These are phyloP conservation scores for Neotoxoptera formosana DNA, from an alignment of 1,140 invertebrate genomes.

Conservation along the genomic window DNA sequence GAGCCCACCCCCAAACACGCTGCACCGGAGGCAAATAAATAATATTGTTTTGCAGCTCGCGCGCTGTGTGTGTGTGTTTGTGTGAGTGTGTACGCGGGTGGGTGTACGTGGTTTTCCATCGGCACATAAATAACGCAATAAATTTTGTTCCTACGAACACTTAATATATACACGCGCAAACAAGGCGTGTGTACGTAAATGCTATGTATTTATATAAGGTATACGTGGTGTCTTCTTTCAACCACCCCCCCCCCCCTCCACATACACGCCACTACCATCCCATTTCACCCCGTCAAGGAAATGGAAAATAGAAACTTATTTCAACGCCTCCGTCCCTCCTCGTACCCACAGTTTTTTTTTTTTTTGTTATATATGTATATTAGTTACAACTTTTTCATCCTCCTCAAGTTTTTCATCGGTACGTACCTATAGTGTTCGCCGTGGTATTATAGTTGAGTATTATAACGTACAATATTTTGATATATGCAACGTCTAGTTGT, in stretches of 20 bases:
- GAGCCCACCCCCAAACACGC: not conserved
- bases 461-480: not conserved
- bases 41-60: not conserved
- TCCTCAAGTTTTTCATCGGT: not conserved
- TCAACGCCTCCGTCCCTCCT: not conserved
- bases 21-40: not conserved
- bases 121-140: constrained; percentile 14
- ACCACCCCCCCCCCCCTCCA: not conserved
- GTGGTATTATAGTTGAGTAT: not conserved
- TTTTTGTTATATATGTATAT: not conserved
- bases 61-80: not conserved
- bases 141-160: not conserved
- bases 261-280: too few relatives aligned
- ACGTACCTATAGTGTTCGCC: not conserved
- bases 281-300: not conserved
- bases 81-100: not conserved
- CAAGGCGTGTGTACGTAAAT: not conserved
- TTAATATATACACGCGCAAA: not conserved
- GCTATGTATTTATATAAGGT: not conserved
- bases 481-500: not conserved
- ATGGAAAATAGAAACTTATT: not conserved
- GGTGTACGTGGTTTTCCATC: not conserved
- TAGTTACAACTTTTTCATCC: not conserved
- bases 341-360: not conserved
- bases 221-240: not conserved